Evolutionary conservation across 2,888 invertebrate species (phyloP).

Genomic region (Heliconius ismenius): DNA sequence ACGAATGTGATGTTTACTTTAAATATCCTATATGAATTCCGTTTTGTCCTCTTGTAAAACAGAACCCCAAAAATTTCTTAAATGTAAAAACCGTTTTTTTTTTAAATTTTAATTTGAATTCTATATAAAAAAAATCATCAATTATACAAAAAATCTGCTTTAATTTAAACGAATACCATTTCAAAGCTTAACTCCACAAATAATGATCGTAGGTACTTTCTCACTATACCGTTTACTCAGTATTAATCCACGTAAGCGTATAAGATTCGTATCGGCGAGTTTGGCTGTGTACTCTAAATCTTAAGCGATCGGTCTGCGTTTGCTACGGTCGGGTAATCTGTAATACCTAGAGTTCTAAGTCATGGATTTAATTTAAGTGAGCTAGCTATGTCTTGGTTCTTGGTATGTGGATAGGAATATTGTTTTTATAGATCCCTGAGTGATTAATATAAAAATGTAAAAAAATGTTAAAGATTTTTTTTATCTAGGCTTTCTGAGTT

Average conservation of each 20-base stretch:
- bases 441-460: not conserved
- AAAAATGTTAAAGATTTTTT: not conserved
- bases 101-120: too few species aligned
- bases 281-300: slow-evolving; percentile 18
- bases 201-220: not conserved
- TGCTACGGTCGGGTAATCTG: slow-evolving; percentile 18
- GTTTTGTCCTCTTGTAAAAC: not conserved
- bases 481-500: too few species aligned
- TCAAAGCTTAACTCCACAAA: not conserved
- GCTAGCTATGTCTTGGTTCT: not conserved
- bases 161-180: not conserved
- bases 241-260: slow-evolving; percentile 20
- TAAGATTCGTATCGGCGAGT: slow-evolving; percentile 20
- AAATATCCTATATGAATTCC: too few species aligned
- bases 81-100: not conserved
- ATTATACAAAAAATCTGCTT: not conserved
- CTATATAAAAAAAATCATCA: not conserved
- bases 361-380: slow-evolving; percentile 23
- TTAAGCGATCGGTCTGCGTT: slow-evolving; percentile 26
- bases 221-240: not conserved
- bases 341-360: slow-evolving; percentile 22
- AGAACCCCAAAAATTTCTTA: not conserved
- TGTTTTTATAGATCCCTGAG: not conserved
- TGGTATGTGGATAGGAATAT: not conserved
- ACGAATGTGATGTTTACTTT: too few species aligned